Evolutionary conservation across 1,140 invertebrate genomes (phyloP).

Genomic region (Drosophila orena): DNA sequence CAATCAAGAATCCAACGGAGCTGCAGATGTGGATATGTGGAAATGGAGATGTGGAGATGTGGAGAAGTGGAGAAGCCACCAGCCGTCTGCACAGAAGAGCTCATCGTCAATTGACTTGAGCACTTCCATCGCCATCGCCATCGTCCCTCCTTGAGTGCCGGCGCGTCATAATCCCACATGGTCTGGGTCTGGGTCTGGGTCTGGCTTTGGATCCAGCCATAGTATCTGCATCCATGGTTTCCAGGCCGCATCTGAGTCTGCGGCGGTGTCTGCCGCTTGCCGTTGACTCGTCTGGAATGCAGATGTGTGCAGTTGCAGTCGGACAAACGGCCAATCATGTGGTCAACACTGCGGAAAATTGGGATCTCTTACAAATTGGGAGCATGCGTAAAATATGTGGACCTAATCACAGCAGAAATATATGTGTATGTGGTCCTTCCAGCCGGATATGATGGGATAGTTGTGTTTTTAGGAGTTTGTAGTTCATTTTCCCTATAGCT

Average conservation of each 20-base stretch:
- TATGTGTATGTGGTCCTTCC: no score
- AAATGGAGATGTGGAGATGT: neutral
- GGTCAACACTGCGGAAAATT: slow-evolving; percentile 17
- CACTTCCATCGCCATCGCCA: slow-evolving; percentile 18
- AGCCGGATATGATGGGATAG: no score
- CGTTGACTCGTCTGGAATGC: slow-evolving; percentile 77
- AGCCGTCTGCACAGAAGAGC: slow-evolving; percentile 18
- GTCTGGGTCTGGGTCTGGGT: slow-evolving; percentile 70
- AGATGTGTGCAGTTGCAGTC: slow-evolving; percentile 58
- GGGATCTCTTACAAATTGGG: neutral
- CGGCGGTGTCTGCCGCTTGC: slow-evolving; percentile 42
- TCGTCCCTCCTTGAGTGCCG: slow-evolving; percentile 59
- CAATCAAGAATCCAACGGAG: slow-evolving; percentile 55
- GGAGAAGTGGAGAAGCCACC: slow-evolving; percentile 15
- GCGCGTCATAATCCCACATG: slow-evolving; percentile 78
- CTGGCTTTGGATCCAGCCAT: slow-evolving; percentile 32
- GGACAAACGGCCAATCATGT: slow-evolving; percentile 49
- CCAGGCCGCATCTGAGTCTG: slow-evolving; percentile 23
- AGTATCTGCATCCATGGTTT: slow-evolving; percentile 20
- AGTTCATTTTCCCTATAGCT: no score
- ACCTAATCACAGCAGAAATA: no score
- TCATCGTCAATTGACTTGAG: slow-evolving; percentile 62
- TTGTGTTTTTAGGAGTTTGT: no score
- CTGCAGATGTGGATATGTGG: slow-evolving; percentile 1
- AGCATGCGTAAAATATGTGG: neutral